These are phyloP conservation scores for Stenopsyche tienmushanensis DNA, from an alignment of 1,140 invertebrate species.

Conservation along the genomic window DNA sequence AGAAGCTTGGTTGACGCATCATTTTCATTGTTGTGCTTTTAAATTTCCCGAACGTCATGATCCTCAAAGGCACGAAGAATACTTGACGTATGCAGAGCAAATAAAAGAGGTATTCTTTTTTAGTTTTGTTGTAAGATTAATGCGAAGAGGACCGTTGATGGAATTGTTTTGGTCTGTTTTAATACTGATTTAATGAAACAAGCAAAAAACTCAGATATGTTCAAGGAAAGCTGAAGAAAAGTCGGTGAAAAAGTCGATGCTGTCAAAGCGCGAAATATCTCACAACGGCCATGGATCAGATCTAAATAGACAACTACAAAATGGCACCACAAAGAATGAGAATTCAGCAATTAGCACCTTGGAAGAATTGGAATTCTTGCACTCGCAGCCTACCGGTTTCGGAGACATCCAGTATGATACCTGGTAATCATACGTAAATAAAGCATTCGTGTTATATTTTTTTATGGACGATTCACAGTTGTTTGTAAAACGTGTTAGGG, in stretches of 20 bases:
- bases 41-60: conserved; percentile 77
- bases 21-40: conserved; percentile 90
- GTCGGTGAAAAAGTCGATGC: neutral
- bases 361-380: neutral
- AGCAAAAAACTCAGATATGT: conserved; percentile 32
- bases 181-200: conserved; percentile 13
- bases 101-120: conserved; percentile 43
- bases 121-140: too few relatives aligned
- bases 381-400: neutral
- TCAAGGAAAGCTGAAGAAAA: conserved; percentile 24
- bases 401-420: too few relatives aligned
- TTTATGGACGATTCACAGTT: too few relatives aligned
- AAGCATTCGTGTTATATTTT: too few relatives aligned
- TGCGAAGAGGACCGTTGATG: too few relatives aligned
- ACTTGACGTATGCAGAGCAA: conserved; percentile 56
- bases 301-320: too few relatives aligned
- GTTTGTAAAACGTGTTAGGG: too few relatives aligned
- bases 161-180: too few relatives aligned
- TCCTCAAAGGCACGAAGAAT: conserved; percentile 62
- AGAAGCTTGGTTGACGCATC: conserved; percentile 71
- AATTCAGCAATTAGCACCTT: neutral
- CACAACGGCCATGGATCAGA: too few relatives aligned
- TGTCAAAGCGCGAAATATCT: too few relatives aligned
- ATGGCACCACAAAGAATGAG: neutral
- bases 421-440: too few relatives aligned